Evolutionary conservation across 2,113 vertebrate species (phyloP).

Genomic region (Gopherus flavomarginatus): DNA sequence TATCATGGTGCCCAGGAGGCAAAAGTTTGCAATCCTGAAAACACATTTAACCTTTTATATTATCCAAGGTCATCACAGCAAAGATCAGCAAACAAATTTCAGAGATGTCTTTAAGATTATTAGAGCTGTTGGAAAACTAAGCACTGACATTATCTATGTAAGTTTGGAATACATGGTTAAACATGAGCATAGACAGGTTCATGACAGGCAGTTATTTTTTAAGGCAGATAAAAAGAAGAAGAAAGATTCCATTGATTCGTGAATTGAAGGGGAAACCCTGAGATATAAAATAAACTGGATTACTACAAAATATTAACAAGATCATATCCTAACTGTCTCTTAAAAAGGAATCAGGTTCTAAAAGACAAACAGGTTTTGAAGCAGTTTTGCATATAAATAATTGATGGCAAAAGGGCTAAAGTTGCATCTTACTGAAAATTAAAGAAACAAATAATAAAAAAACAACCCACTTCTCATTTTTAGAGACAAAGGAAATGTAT

Average conservation of each 20-base stretch:
- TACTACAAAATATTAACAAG: background rate
- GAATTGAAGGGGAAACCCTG: background rate
- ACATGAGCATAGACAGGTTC: background rate
- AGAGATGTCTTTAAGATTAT: slow-evolving; percentile 50
- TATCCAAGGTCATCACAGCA: slow-evolving; percentile 31
- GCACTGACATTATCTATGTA: background rate
- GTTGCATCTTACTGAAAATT: background rate
- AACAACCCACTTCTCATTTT: rapidly evolving
- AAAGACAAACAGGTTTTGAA: background rate
- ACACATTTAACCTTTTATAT: background rate
- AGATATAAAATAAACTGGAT: background rate
- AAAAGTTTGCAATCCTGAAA: slow-evolving; percentile 3
- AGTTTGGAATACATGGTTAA: slow-evolving; percentile 13
- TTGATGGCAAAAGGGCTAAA: background rate
- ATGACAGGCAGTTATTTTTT: background rate
- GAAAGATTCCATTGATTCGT: background rate
- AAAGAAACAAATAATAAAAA: background rate
- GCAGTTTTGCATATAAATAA: background rate
- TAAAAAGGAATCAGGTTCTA: background rate
- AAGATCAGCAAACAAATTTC: slow-evolving; percentile 44
- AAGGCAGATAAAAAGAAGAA: background rate
- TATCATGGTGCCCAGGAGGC: background rate
- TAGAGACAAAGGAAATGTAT: background rate
- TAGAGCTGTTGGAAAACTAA: slow-evolving; percentile 36
- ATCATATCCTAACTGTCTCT: background rate